Evolutionary conservation across 2,888 invertebrate species (phyloP), one percentile per base, ranked within the genome.

Genomic region (Agonopterix subpropinquella): DNA sequence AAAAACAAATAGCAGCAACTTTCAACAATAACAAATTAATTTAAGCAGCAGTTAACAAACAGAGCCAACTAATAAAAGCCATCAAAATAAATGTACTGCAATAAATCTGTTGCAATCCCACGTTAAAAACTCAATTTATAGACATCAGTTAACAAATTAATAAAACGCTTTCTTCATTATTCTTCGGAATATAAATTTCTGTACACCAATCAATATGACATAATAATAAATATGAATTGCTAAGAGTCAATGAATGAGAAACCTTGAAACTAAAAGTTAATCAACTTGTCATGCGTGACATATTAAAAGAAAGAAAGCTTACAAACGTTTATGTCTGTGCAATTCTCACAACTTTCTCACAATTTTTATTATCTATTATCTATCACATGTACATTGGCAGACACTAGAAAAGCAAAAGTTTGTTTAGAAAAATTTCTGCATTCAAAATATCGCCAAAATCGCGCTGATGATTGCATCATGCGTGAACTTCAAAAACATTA

Each of bases 231-330:
- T 45, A 45, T 43, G 49, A 46, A 47, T 48, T 42, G 43, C 43
- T 50, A 7, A 11, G 13, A 42, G 18, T 45, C 45, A 48, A 49
- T 45, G 15, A 28, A 45, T 41, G 39, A 44, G 42, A 50, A 53
- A 53, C 48, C 45, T 48, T 47, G 44, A 46, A 45, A 46, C 46
- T 50, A 28, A 45, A 49, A 52, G 51, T 54, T 60, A 55, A 57
- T 57, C 55, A 56, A 50, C 52, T 47, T 52, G 52, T 57, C 57
- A 48, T 53, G 53, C 53, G 48, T 53, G 53, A 53, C 55, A 53
- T 44, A 51, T 56, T 53, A 50, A 44, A 36, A 44, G 45, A 48
- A 57, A 51, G 61, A 59, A 59, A 61, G 58, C 55, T 53, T 51
- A 53, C 54, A 49, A 51, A 43, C 45, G 11, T 44, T 43, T 44